phyloP scores from a whole-genome alignment of 2,113 vertebrate species.

The Aspiorhynchus laticeps region DNA sequence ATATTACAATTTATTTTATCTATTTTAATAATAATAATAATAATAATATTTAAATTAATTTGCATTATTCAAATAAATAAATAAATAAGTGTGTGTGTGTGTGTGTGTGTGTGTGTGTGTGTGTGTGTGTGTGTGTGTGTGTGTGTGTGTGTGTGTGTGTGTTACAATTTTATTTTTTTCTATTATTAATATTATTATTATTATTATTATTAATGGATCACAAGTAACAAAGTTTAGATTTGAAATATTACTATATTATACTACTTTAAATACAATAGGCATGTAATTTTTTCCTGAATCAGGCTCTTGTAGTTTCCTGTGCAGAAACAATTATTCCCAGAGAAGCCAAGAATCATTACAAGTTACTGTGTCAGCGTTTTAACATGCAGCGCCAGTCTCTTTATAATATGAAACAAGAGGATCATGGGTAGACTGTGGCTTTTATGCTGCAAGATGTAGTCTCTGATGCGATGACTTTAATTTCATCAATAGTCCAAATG shows the following conservation, averaged over 20 bases:
- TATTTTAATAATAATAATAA: no score
- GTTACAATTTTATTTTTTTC: no score
- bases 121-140: no score
- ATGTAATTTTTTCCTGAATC: background rate
- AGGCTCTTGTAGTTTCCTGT: background rate
- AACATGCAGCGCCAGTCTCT: background rate
- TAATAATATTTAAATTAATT: no score
- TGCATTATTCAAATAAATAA: no score
- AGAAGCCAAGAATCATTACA: background rate
- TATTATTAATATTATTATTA: no score
- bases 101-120: background rate
- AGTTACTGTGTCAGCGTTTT: constrained; percentile 13
- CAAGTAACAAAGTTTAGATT: background rate
- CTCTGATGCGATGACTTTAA: background rate
- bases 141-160: no score
- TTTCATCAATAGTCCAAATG: constrained; percentile 11
- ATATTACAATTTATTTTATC: no score
- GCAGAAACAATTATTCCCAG: background rate
- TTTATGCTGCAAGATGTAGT: background rate
- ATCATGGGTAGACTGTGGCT: background rate
- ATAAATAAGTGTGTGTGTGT: no score
- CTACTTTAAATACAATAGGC: constrained; percentile 3
- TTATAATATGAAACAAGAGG: background rate
- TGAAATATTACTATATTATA: background rate
- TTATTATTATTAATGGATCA: background rate